phyloP scores from a whole-genome alignment of 2,888 invertebrate species.

The Neoscelio sp. region DNA sequence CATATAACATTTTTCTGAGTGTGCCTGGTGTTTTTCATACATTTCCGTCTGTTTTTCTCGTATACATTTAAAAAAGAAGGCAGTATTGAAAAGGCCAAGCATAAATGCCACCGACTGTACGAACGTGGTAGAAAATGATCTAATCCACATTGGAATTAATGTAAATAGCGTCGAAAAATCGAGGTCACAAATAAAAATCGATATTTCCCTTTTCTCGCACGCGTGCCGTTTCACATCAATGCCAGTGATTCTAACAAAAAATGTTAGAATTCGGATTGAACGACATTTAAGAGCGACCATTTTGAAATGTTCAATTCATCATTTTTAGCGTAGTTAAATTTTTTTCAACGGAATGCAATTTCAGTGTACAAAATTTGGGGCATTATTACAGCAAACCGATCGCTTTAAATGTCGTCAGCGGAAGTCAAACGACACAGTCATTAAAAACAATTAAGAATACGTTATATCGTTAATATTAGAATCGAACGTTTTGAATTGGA shows the following conservation, averaged over 20 bases:
- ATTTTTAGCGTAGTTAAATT: no score
- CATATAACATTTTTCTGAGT: no score
- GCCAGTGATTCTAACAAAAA: no score
- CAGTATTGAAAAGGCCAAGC: no score
- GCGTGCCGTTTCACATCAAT: constrained; percentile 2
- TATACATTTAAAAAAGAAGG: no score
- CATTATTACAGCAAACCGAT: background rate
- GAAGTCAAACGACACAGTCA: constrained; percentile 12
- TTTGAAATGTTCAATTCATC: background rate
- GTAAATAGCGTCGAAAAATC: no score
- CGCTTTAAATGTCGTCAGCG: constrained; percentile 12
- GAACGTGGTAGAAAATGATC: constrained; percentile 8
- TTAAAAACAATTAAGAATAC: constrained; percentile 8
- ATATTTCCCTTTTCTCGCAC: constrained; percentile 16
- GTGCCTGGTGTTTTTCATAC: no score
- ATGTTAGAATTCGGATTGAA: background rate
- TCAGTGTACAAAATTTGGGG: background rate
- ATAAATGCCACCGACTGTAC: no score
- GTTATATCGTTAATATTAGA: background rate
- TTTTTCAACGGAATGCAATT: background rate
- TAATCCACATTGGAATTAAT: constrained; percentile 6
- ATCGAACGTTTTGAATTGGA: constrained; percentile 20
- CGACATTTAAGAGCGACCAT: constrained; percentile 4
- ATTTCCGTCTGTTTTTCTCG: no score
- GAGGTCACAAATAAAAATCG: no score